Base-by-base conservation (phyloP, 1,140 invertebrate genomes). In the Hesperophylax magnus region DNA sequence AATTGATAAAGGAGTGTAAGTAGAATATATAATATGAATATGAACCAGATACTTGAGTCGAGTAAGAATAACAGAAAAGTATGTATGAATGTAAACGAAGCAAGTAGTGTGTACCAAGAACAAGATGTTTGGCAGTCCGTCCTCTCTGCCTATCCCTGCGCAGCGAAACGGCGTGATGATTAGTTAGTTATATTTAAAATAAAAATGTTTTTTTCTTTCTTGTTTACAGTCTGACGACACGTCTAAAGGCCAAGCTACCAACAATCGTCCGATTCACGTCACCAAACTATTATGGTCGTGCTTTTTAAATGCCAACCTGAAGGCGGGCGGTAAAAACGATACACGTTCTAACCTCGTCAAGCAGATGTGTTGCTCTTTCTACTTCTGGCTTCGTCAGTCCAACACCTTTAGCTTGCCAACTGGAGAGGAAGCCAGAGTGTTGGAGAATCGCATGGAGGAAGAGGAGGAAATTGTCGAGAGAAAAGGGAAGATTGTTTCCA, bases 301-400 rank as follows among this genome's bases (percentile, higher is more conserved):
- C 56, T 75, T 80, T 24, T 60, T 83, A 20, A 69, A 78, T 54
- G 76, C 79, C 2, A 75, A 78, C 52, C 47, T 83, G 0, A 83
- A 75, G 54, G 18, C 54, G 6, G 54, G 63, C 17, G 79, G 58
- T 5, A 83, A 83, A 60, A 83, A 47, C 24, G 82, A 83, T 53
- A 75, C 79, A 1, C 75, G 82, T 22, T 67, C 76, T 2, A 24
- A 67, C 22, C 56, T 80, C 1, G 82, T 83, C 56, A 81, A 76
- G 69, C 65, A 79, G 34, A 80, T 78, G 67, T 74, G 75, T 15
- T 78, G 72, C 47, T 58, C 75, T n/a, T 78, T 80, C 58, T 83
- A 65, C 69, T 56, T 79, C 20, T 81, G 79, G 76, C 79, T 83
- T 8, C 47, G 77, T 22, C 18, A 65, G 69, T 18, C 27, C 20